Conservation (phyloP, 2,888 invertebrate species). For the Junonia oenone region DNA sequence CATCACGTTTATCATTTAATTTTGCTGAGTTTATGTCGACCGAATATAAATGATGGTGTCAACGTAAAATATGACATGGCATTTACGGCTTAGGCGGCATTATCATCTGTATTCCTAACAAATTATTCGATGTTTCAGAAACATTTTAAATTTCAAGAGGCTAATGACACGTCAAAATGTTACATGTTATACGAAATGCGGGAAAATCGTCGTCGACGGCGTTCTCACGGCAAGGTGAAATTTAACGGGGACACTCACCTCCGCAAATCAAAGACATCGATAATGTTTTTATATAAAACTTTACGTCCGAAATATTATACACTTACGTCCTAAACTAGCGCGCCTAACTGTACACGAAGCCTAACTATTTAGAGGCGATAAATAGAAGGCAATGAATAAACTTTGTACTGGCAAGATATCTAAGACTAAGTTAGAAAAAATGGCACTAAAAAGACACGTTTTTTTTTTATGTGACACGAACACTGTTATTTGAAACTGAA, state of each 20-base stretch:
- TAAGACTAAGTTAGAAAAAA: conserved; percentile 59
- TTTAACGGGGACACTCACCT: conserved; percentile 54
- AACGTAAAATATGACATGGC: conserved; percentile 17
- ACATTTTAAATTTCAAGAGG: conserved; percentile 7
- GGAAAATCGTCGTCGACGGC: conserved; percentile 14
- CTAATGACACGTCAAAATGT: conserved; percentile 3
- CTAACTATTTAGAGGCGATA: conserved; percentile 57
- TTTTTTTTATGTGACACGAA: conserved; percentile 41
- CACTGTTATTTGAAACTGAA: conserved; percentile 53
- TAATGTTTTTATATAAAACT: conserved; percentile 43
- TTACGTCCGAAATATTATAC: conserved; percentile 37
- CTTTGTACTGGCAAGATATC: conserved; percentile 73
- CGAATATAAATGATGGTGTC: conserved; percentile 17
- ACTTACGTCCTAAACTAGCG: conserved; percentile 50
- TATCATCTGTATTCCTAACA: conserved; percentile 7
- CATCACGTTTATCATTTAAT: conserved; percentile 3
- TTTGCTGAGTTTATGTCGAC: conserved; percentile 9
- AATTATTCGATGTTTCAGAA: conserved; percentile 8
- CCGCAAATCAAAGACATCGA: conserved; percentile 71
- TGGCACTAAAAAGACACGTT: conserved; percentile 78
- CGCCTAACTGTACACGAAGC: conserved; percentile 59
- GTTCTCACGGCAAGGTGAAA: conserved; percentile 35
- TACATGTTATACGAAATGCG: conserved; percentile 7
- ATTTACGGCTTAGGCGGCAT: conserved; percentile 12
- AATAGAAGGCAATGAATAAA: conserved; percentile 72